Conservation (phyloP, 2,797 vertebrate species). For the Trematomus bernacchii region DNA sequence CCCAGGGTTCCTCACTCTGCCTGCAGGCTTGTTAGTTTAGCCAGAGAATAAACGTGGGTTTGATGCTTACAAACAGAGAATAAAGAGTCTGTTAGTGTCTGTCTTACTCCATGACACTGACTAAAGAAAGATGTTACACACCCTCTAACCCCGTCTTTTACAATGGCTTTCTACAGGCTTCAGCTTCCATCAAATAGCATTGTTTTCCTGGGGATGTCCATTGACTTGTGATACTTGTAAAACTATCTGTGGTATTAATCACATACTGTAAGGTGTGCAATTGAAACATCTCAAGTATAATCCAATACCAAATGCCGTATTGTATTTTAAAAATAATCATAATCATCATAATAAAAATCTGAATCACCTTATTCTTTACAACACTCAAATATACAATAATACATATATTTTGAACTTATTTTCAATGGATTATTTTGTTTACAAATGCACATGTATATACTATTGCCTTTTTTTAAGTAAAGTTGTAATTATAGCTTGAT, state of each 20-base stretch:
- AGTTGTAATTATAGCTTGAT: constrained; percentile 11
- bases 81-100: constrained; percentile 12
- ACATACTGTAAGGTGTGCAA: no score
- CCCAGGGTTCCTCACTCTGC: constrained; percentile 27
- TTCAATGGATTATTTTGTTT: no score
- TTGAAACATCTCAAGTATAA: no score
- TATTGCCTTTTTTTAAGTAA: no score
- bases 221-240: constrained; percentile 36
- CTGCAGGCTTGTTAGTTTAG: constrained; percentile 27
- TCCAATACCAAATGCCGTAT: no score
- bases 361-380: no score
- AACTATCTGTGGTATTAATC: constrained; percentile 32
- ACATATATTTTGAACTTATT: no score
- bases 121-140: constrained; percentile 29
- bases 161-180: neutral
- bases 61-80: constrained; percentile 24
- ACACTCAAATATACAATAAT: no score
- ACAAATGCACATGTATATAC: no score
- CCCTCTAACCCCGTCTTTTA: neutral
- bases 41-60: constrained; percentile 14
- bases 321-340: no score
- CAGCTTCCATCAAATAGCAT: neutral
- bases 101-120: constrained; percentile 4
- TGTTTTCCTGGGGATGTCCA: neutral
- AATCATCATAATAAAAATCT: no score